Percentiles rank a stretch among this genome's conserved stretches.
Conservation (phyloP, 2,888 invertebrate genomes). For the Dicycla oo region DNA sequence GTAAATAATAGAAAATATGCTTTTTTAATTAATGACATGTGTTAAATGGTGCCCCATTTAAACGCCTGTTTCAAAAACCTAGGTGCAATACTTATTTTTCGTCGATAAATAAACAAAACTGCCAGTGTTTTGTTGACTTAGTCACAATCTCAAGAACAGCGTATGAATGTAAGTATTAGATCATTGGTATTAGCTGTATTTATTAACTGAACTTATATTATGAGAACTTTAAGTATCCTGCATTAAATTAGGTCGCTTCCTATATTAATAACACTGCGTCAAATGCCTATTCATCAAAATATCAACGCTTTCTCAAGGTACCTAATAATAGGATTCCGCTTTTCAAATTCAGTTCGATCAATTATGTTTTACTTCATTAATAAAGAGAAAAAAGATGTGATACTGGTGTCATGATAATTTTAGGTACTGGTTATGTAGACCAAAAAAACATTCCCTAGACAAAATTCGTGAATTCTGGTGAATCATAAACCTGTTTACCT, state of each 20-base stretch:
- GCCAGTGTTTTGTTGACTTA: constrained; percentile 57
- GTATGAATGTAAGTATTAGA: constrained; percentile 30
- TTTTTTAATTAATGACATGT: constrained; percentile 25
- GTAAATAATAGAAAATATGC: constrained; percentile 20
- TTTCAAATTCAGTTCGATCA: background rate
- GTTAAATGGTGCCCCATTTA: constrained; percentile 16
- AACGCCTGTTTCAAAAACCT: background rate
- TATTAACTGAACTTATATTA: background rate
- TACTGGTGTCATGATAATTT: background rate
- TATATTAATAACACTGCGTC: background rate
- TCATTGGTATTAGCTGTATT: background rate
- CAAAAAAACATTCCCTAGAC: background rate
- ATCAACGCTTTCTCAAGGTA: constrained; percentile 13
- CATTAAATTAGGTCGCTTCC: background rate
- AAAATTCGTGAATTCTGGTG: constrained; percentile 3
- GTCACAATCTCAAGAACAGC: constrained; percentile 17
- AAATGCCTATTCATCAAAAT: constrained; percentile 8
- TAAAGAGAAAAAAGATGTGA: background rate
- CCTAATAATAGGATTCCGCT: background rate
- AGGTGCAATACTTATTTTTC: background rate
- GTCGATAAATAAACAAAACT: constrained; percentile 31
- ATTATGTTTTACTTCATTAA: background rate
- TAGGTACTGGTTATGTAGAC: background rate
- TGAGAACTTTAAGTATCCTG: background rate
- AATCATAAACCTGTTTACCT: constrained; percentile 1